Evolutionary conservation across 2,113 vertebrate species (phyloP).

Genomic region (Myocastor coypus): DNA sequence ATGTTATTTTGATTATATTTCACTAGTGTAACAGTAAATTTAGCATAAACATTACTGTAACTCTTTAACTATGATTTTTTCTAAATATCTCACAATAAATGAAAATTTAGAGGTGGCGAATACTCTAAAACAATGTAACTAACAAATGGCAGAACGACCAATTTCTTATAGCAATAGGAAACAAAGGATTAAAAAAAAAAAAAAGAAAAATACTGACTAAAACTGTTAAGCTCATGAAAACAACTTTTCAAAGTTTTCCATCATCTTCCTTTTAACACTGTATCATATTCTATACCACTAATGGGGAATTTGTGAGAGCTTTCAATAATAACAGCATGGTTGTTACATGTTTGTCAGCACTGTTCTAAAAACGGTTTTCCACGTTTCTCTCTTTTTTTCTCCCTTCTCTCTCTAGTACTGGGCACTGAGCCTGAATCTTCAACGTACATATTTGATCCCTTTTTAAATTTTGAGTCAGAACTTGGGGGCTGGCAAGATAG

Average conservation of each 20-base stretch:
- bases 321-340: background rate
- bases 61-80: slow-evolving; percentile 19
- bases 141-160: slow-evolving; percentile 11
- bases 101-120: background rate
- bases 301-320: background rate
- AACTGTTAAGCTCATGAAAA: slow-evolving; percentile 46
- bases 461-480: background rate
- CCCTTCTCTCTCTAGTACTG: background rate
- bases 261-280: slow-evolving; percentile 35
- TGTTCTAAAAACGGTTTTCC: background rate
- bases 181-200: background rate
- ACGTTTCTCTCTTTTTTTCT: background rate
- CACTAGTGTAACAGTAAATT: background rate
- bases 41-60: slow-evolving; percentile 18
- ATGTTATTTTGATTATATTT: background rate
- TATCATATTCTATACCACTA: background rate
- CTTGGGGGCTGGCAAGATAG: no score
- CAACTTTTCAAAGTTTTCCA: slow-evolving; percentile 2
- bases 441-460: background rate
- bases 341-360: background rate
- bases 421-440: background rate
- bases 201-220: background rate
- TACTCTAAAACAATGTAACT: slow-evolving; percentile 23
- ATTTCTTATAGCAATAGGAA: slow-evolving; percentile 27
- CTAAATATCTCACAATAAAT: slow-evolving; percentile 30